phyloP scores from a whole-genome alignment of 2,113 vertebrate genomes.

The Corythoichthys intestinalis region DNA sequence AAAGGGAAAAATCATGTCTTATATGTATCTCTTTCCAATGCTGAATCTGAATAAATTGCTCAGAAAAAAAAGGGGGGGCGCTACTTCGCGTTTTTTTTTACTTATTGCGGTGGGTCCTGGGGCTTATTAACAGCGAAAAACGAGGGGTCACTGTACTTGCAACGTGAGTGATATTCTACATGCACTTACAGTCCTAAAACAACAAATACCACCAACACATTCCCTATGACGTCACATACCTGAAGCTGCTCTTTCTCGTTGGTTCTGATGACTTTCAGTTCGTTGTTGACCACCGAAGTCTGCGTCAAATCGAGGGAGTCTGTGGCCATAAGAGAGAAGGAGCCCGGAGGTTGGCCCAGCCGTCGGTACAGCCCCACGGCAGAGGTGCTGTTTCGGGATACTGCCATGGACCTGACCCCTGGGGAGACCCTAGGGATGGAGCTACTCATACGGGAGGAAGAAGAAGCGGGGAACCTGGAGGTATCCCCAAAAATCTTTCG shows the following conservation, averaged over 20 bases:
- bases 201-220: not conserved
- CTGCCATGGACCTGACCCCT: constrained; percentile 52
- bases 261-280: constrained; percentile 77
- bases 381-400: constrained; percentile 59
- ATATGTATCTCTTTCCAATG: no score
- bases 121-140: no score
- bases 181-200: not conserved
- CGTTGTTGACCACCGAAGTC: constrained; percentile 73
- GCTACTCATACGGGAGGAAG: constrained; percentile 53
- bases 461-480: constrained; percentile 58
- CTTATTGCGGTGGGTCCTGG: no score
- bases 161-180: no score
- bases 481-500: constrained; percentile 79
- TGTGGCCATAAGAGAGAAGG: constrained; percentile 53
- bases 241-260: constrained; percentile 88
- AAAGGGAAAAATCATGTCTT: no score
- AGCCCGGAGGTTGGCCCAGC: constrained; percentile 32
- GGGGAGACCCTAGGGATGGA: constrained; percentile 36
- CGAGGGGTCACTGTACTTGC: no score
- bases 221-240: constrained; percentile 36
- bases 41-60: no score
- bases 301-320: constrained; percentile 73
- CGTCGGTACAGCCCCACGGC: constrained; percentile 55
- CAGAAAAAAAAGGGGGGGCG: no score
- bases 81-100: no score